Evolutionary conservation across 2,888 invertebrate species (phyloP), one percentile per base, ranked within the genome.

Genomic region (Polylopha cassiicola): DNA sequence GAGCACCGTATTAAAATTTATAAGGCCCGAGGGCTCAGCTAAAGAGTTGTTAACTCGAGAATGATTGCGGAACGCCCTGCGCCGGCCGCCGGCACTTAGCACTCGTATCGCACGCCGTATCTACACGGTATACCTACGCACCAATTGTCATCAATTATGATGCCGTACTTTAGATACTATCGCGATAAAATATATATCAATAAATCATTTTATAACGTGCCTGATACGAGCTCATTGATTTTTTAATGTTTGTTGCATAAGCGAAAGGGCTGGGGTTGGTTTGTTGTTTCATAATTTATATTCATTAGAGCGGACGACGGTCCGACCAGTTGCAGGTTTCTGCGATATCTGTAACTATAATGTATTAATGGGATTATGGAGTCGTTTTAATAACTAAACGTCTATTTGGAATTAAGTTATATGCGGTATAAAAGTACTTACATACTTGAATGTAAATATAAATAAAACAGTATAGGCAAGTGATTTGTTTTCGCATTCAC

Each of bases 31-130:
- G 65, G 61, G 59, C 54, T 51, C 37, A 52, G 52, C 54, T 76
- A 74, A 77, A 78, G 74, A 77, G 77, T 76, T 79, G 81, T 80
- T 82, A 84, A 80, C 75, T 73, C 62, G 74, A 73, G 75, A 79
- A 81, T 80, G 65, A 80, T 78, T 72, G 58, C 50, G 44, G 47
- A 48, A 56, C 65, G 58, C 68, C 68, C 61, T 44, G 44, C 17
- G 22, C 33, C 45, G 37, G 47, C 53, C 17, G n/a, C 34, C 20
- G 15, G 13, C 14, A 36, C 32, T 43, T 43, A 31, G 22, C 45
- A 36, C 29, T 29, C 36, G 44, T 55, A 60, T 57, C 58, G 39
- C 43, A 38, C 45, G 27, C 34, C 46, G 37, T 46, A 61, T 57
- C 58, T 51, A 51, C 51, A 47, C 47, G 48, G 46, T 60, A 55